A percentile compares a stretch with the other conserved stretches of the same genome.
These are phyloP conservation scores for Cordilura impudica DNA, from an alignment of 2,888 invertebrate species.

Conservation along the genomic window DNA sequence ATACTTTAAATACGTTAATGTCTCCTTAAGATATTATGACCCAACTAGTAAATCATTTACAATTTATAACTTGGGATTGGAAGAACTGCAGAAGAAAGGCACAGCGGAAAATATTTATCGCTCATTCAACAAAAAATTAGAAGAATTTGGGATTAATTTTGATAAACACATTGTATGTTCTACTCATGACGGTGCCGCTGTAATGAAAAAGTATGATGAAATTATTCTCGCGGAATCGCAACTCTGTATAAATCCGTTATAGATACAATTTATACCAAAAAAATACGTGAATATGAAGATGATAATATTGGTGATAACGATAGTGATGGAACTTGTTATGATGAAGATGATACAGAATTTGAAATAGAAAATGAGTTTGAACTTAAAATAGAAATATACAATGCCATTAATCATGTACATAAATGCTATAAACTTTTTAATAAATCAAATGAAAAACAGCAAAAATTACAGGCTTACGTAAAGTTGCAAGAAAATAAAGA, in stretches of 20 bases:
- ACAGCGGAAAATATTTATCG: neutral
- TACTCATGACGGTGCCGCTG: conserved; percentile 13
- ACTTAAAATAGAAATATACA: no score
- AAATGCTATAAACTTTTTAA: no score
- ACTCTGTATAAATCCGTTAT: no score
- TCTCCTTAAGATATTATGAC: neutral
- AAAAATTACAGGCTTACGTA: no score
- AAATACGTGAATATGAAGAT: no score
- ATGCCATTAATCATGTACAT: no score
- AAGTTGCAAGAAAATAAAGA: no score
- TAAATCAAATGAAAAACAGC: no score
- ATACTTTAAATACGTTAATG: conserved; percentile 3
- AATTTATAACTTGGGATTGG: neutral
- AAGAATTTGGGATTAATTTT: neutral
- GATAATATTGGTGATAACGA: no score
- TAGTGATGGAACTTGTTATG: neutral
- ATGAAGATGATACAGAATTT: no score
- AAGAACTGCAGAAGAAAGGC: conserved; percentile 1
- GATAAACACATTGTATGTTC: conserved; percentile 5
- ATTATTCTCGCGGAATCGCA: neutral
- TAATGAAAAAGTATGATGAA: conserved; percentile 22
- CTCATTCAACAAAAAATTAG: neutral
- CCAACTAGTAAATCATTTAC: neutral
- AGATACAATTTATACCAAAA: no score
- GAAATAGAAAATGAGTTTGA: no score